A percentile compares a stretch with the other conserved stretches of the same genome.
Evolutionary conservation across 1,140 invertebrate genomes (phyloP).

Genomic region (Hylaeus volcanicus): DNA sequence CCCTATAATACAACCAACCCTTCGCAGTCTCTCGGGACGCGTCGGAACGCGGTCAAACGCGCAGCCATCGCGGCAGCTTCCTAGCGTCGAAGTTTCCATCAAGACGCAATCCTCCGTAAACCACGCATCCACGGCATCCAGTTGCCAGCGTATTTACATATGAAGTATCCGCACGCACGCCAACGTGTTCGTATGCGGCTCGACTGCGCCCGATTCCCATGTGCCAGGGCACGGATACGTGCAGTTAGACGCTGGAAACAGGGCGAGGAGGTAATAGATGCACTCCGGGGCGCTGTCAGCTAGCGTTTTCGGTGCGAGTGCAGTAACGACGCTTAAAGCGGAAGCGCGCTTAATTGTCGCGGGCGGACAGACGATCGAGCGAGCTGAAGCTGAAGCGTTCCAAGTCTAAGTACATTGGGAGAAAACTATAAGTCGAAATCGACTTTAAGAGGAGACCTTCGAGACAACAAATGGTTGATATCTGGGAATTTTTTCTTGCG

Average conservation of each 20-base stretch:
- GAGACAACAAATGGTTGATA: no score
- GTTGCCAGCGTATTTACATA: neutral
- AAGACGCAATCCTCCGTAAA: neutral
- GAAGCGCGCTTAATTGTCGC: constrained; percentile 11
- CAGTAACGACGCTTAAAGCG: constrained; percentile 37
- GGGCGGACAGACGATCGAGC: neutral
- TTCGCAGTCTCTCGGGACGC: neutral
- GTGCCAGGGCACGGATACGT: constrained; percentile 38
- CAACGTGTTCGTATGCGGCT: neutral
- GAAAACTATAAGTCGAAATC: no score
- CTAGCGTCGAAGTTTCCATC: constrained; percentile 19
- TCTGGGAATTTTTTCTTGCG: no score
- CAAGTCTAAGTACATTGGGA: no score
- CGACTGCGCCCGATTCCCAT: no score
- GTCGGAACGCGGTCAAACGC: neutral
- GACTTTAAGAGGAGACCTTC: no score
- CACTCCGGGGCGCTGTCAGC: constrained; percentile 44
- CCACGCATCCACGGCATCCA: neutral
- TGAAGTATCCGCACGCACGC: neutral
- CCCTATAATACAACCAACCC: neutral
- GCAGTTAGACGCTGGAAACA: constrained; percentile 52
- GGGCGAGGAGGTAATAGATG: constrained; percentile 48
- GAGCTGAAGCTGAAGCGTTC: no score
- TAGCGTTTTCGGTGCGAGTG: constrained; percentile 41
- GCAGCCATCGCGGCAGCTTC: neutral